Evolutionary conservation across 2,888 invertebrate genomes (phyloP).

Genomic region (Cheilosia soror): DNA sequence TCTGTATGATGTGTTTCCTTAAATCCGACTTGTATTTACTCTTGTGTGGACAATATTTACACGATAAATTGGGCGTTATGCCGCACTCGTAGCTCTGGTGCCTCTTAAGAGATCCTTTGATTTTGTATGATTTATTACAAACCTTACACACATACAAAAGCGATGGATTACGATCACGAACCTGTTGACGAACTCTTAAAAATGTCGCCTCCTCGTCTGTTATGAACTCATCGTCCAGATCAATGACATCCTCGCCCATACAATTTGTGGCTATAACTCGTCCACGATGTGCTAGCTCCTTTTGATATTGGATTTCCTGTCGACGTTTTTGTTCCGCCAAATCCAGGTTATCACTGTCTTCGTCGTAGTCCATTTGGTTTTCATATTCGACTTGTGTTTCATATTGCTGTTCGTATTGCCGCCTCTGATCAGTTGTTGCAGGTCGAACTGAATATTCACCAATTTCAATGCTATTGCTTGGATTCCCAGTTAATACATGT

Average conservation of each 20-base stretch:
- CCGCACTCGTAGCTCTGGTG: constrained; percentile 91
- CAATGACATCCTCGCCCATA: constrained; percentile 75
- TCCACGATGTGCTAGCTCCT: constrained; percentile 46
- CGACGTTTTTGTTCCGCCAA: constrained; percentile 39
- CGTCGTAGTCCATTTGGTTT: constrained; percentile 32
- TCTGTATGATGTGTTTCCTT: constrained; percentile 83
- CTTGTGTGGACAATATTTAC: constrained; percentile 82
- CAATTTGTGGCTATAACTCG: constrained; percentile 64
- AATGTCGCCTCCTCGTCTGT: constrained; percentile 68
- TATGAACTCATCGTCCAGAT: constrained; percentile 51
- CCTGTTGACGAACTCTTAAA: constrained; percentile 39
- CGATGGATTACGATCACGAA: constrained; percentile 21
- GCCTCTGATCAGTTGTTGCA: not conserved
- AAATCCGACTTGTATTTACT: constrained; percentile 83
- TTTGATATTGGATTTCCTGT: constrained; percentile 39
- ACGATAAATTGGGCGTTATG: constrained; percentile 81
- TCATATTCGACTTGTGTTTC: constrained; percentile 18
- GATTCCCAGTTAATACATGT: constrained; percentile 43
- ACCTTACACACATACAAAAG: constrained; percentile 86
- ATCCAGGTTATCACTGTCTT: constrained; percentile 50
- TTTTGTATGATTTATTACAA: constrained; percentile 93
- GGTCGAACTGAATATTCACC: constrained; percentile 46
- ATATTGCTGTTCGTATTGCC: constrained; percentile 32
- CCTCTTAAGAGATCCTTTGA: constrained; percentile 90
- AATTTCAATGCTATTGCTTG: constrained; percentile 34